Percentiles rank a stretch among this genome's conserved stretches.
phyloP scores from a whole-genome alignment of 2,113 vertebrate genomes.

The Cottus gobio region DNA sequence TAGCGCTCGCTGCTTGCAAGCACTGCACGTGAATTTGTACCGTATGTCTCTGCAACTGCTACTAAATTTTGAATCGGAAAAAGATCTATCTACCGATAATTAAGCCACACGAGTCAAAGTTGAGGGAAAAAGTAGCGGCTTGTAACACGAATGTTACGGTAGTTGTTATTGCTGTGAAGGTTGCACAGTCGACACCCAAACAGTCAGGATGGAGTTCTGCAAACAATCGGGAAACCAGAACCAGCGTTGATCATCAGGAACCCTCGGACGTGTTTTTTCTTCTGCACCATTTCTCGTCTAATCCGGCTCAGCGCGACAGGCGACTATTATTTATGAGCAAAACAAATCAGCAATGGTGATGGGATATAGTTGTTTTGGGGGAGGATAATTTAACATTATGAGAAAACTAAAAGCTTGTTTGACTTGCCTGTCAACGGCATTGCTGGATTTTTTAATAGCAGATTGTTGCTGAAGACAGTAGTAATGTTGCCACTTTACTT shows the following conservation, averaged over 20 bases:
- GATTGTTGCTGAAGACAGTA: neutral
- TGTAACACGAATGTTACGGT: too few species aligned
- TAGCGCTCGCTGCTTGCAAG: too few species aligned
- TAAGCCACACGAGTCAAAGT: too few species aligned
- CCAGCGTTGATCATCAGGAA: neutral
- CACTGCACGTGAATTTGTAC: too few species aligned
- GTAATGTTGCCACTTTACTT: neutral
- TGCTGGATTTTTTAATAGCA: neutral
- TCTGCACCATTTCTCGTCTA: constrained; percentile 35
- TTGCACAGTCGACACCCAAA: too few species aligned
- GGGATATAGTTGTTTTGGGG: constrained; percentile 3
- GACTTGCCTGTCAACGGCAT: neutral
- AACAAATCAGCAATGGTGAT: constrained; percentile 30
- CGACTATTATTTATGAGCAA: constrained; percentile 44
- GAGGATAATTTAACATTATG: constrained; percentile 26
- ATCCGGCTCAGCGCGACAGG: constrained; percentile 25
- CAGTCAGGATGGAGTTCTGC: neutral
- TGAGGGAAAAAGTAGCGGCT: too few species aligned
- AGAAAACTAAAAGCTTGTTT: constrained; percentile 29
- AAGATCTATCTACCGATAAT: too few species aligned
- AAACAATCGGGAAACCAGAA: neutral
- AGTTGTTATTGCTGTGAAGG: too few species aligned
- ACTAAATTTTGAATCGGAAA: too few species aligned
- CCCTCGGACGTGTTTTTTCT: neutral
- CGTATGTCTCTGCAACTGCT: too few species aligned